Evolutionary conservation across 2,888 invertebrate genomes (phyloP).

Genomic region (Agrochola circellaris): DNA sequence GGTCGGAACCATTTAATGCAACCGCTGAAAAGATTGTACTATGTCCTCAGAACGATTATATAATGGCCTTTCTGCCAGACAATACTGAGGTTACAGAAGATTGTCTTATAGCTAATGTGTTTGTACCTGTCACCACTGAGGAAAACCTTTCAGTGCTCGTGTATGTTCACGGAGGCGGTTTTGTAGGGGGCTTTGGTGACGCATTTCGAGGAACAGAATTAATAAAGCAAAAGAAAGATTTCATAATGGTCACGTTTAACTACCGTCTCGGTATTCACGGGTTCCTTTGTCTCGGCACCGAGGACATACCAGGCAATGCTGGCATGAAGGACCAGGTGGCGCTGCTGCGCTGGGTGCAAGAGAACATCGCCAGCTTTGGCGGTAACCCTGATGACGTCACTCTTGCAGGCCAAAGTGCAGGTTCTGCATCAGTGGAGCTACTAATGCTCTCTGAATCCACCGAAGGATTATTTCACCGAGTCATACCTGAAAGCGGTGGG

Average conservation of each 20-base stretch:
- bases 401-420: slow-evolving; percentile 73
- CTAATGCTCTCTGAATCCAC: slow-evolving; percentile 71
- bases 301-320: slow-evolving; percentile 76
- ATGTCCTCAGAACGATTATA: slow-evolving; percentile 68
- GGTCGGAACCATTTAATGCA: slow-evolving; percentile 71
- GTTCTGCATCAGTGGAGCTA: slow-evolving; percentile 70
- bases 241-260: slow-evolving; percentile 74
- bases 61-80: neutral
- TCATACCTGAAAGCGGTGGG: slow-evolving; percentile 74
- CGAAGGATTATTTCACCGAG: slow-evolving; percentile 72
- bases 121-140: slow-evolving; percentile 76
- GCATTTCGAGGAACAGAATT: slow-evolving; percentile 12
- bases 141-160: slow-evolving; percentile 72
- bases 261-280: slow-evolving; percentile 74
- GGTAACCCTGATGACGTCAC: slow-evolving; percentile 77
- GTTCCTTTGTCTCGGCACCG: slow-evolving; percentile 76
- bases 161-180: slow-evolving; percentile 75
- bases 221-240: slow-evolving; percentile 56
- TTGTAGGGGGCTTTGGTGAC: slow-evolving; percentile 56
- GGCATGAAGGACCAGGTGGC: slow-evolving; percentile 80
- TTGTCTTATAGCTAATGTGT: slow-evolving; percentile 82
- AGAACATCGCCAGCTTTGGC: slow-evolving; percentile 75
- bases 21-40: slow-evolving; percentile 67
- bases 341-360: slow-evolving; percentile 73
- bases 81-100: slow-evolving; percentile 72